phyloP scores from a whole-genome alignment of 1,140 invertebrate genomes.

The Drosophila ercepeae region DNA sequence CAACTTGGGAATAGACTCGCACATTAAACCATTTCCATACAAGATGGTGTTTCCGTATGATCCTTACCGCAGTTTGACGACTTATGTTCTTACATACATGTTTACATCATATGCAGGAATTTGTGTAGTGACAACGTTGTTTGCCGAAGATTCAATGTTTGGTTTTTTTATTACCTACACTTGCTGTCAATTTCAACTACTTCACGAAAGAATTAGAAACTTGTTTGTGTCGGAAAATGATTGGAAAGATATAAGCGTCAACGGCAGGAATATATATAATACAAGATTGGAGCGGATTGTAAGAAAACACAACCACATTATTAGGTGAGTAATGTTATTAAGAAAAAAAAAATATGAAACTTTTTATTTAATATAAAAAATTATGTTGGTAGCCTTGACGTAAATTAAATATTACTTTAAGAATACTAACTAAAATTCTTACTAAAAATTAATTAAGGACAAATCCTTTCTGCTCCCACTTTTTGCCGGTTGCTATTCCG shows the following conservation, averaged over 20 bases:
- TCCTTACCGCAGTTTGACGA: slow-evolving; percentile 53
- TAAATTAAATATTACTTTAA: too few relatives aligned
- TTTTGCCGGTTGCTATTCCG: too few relatives aligned
- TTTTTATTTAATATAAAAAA: too few relatives aligned
- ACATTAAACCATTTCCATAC: slow-evolving; percentile 77
- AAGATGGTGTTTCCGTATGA: slow-evolving; percentile 79
- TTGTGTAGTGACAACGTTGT: slow-evolving; percentile 80
- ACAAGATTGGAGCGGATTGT: slow-evolving; percentile 45
- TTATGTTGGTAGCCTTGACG: too few relatives aligned
- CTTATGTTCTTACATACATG: slow-evolving; percentile 67
- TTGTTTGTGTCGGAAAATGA: slow-evolving; percentile 17
- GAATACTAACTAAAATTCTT: too few relatives aligned
- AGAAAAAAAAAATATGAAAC: too few relatives aligned
- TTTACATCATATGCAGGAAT: slow-evolving; percentile 79
- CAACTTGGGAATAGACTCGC: slow-evolving; percentile 17
- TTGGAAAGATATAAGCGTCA: background rate
- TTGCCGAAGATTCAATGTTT: slow-evolving; percentile 79
- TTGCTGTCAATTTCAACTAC: slow-evolving; percentile 72
- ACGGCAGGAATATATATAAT: slow-evolving; percentile 2
- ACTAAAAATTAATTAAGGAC: too few relatives aligned
- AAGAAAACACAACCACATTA: slow-evolving; percentile 60
- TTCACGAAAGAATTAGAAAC: slow-evolving; percentile 61
- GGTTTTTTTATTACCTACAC: slow-evolving; percentile 79
- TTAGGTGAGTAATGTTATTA: slow-evolving; percentile 49
- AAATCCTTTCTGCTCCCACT: too few relatives aligned